Evolutionary conservation across 23 tunicate species (phyloP).

Genomic region (Pegea sp.): DNA sequence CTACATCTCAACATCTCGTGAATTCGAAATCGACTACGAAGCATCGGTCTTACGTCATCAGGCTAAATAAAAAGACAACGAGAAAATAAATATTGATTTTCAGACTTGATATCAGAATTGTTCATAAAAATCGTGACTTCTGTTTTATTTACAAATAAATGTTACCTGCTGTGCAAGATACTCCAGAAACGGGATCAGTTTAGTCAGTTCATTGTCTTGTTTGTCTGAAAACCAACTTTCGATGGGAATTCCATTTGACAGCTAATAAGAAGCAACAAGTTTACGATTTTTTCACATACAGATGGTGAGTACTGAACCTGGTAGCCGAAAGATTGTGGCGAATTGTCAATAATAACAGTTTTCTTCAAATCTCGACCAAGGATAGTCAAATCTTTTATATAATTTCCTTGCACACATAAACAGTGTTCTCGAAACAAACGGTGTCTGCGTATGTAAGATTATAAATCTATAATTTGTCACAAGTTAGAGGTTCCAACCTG

Average conservation of each 20-base stretch:
- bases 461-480: no score
- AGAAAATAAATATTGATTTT: no score
- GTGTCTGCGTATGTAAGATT: slow-evolving; percentile 26
- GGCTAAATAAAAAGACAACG: no score
- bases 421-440: slow-evolving; percentile 95
- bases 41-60: not conserved
- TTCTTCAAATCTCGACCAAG: slow-evolving; percentile 87
- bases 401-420: slow-evolving; percentile 91
- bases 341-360: slow-evolving; percentile 89
- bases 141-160: no score
- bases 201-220: slow-evolving; percentile 53
- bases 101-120: no score
- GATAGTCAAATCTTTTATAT: slow-evolving; percentile 83
- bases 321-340: slow-evolving; percentile 96
- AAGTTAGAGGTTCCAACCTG: slow-evolving; percentile 6
- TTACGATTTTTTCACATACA: no score
- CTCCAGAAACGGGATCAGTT: slow-evolving; percentile 68
- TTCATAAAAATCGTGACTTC: no score
- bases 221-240: slow-evolving; percentile 89
- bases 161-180: slow-evolving; percentile 30
- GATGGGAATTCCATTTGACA: slow-evolving; percentile 91
- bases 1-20: no score
- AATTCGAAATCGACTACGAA: not conserved
- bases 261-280: slow-evolving; percentile 6
- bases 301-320: no score